A percentile compares a stretch with the other conserved stretches of the same genome.
Conservation (phyloP, 2,797 vertebrate genomes). For the Lemur catta region DNA sequence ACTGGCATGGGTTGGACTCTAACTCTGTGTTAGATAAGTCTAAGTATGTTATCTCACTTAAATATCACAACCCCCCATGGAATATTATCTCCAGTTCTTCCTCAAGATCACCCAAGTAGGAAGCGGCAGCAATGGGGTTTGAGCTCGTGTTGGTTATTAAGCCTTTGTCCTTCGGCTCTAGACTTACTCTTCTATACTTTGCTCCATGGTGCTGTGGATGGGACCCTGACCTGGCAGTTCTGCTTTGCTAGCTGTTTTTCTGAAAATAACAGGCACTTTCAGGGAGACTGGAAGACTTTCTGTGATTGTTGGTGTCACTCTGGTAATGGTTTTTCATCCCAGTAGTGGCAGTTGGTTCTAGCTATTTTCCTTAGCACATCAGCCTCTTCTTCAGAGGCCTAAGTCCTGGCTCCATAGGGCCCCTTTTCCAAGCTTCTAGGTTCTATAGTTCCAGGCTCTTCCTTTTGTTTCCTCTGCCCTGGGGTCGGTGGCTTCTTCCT, state of each 20-base stretch:
- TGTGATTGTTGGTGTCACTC: neutral
- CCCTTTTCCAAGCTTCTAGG: neutral
- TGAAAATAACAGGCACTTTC: neutral
- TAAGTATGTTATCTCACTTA: neutral
- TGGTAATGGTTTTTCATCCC: neutral
- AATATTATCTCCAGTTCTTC: neutral
- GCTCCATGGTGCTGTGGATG: neutral
- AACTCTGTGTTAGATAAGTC: neutral
- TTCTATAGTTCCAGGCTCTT: neutral
- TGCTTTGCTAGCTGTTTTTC: neutral
- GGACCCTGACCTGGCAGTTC: neutral
- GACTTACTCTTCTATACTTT: neutral
- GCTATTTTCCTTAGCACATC: neutral
- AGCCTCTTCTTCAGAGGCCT: neutral
- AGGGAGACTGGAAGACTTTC: neutral
- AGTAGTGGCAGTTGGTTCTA: neutral
- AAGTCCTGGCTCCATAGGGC: neutral
- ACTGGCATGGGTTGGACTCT: neutral
- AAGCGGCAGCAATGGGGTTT: neutral
- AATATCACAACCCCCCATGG: neutral
- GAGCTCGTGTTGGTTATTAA: neutral
- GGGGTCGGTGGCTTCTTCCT: neutral
- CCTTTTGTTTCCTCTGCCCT: neutral
- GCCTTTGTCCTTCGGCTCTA: neutral
- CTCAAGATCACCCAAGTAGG: neutral